Evolutionary conservation across 2,113 vertebrate genomes (phyloP).

Genomic region (Nycticebus coucang): DNA sequence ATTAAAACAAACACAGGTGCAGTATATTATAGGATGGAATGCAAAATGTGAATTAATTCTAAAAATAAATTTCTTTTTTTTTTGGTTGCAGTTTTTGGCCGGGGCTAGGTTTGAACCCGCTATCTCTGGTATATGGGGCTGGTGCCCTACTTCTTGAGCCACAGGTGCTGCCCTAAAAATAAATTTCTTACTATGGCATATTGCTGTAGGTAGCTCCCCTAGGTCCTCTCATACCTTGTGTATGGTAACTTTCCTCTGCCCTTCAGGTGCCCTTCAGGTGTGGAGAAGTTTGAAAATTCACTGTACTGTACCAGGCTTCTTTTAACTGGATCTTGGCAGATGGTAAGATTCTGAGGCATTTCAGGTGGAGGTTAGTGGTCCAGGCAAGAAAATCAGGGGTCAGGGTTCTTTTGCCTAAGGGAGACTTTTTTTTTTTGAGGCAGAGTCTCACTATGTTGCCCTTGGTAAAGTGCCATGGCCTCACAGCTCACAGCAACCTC

Average conservation of each 20-base stretch:
- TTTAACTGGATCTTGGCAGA: neutral
- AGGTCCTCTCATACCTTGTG: neutral
- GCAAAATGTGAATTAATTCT: constrained; percentile 30
- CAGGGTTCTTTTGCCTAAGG: neutral
- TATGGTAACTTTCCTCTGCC: constrained; percentile 24
- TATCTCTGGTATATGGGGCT: too few species aligned
- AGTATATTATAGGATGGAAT: constrained; percentile 31
- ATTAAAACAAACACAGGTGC: constrained; percentile 22
- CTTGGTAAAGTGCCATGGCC: too few species aligned
- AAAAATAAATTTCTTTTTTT: constrained; percentile 8
- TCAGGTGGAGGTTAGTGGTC: constrained; percentile 27
- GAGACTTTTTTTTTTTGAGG: neutral
- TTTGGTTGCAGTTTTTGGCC: too few species aligned
- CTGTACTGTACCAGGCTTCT: neutral
- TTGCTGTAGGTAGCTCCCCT: neutral
- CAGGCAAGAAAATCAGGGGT: constrained; percentile 12
- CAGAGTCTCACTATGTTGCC: too few species aligned
- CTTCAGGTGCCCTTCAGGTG: neutral
- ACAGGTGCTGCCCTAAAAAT: neutral
- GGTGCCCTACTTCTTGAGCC: too few species aligned
- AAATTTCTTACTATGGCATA: neutral
- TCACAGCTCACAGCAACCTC: too few species aligned
- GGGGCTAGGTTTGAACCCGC: too few species aligned
- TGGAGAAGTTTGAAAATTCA: constrained; percentile 35
- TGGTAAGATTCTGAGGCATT: constrained; percentile 51